Evolutionary conservation across 1,140 invertebrate genomes (phyloP).

Genomic region (Drosophila kepulauana): DNA sequence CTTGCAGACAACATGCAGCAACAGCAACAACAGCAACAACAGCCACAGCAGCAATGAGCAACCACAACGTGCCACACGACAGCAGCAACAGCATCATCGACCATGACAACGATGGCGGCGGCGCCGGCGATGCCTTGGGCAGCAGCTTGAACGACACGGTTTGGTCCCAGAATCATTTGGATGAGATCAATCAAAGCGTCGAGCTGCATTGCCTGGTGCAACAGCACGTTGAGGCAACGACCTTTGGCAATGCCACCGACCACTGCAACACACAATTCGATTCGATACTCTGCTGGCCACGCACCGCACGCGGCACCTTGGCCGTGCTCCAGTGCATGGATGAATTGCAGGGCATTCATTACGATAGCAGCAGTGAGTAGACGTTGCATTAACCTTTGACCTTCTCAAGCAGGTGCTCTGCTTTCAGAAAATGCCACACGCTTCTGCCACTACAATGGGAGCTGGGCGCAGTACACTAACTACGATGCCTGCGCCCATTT

Average conservation of each 20-base stretch:
- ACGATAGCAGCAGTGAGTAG: conserved; percentile 90
- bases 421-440: conserved; percentile 85
- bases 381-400: conserved; percentile 13
- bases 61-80: not conserved
- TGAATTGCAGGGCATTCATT: conserved; percentile 91
- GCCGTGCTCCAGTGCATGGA: conserved; percentile 90
- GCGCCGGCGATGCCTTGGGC: conserved; percentile 30
- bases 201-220: conserved; percentile 79
- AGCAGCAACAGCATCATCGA: not conserved
- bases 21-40: not conserved
- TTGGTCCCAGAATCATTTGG: conserved; percentile 50
- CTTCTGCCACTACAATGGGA: conserved; percentile 84
- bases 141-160: conserved; percentile 52
- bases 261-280: conserved; percentile 89
- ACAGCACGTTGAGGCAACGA: conserved; percentile 69
- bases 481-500: conserved; percentile 85
- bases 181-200: conserved; percentile 75
- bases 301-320: conserved; percentile 88
- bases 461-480: conserved; percentile 85
- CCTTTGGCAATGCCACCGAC: conserved; percentile 73
- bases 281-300: conserved; percentile 92
- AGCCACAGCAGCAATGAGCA: conserved; percentile 20
- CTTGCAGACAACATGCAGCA: conserved; percentile 2
- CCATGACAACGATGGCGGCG: conserved; percentile 36
- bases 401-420: not conserved